Base-by-base conservation (phyloP, 2,888 invertebrate genomes). In the Dinocampus coccinellae region DNA sequence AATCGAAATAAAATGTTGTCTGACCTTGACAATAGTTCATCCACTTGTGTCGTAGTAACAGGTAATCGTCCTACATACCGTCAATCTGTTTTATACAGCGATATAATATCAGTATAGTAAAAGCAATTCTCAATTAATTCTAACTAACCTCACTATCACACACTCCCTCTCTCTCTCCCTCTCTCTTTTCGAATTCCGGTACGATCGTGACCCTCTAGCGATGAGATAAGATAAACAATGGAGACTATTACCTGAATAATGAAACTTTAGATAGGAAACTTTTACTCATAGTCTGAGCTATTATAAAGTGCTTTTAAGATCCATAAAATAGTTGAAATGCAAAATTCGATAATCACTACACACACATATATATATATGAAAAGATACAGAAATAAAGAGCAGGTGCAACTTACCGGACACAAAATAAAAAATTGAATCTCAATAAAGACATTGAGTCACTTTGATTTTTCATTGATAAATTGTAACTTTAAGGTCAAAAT, bases 221-320 rank as follows among this genome's bases (percentile, higher is more conserved):
- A 29, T 34, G 58, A 58, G 26, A 55, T 55, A 55, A 55, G 71
- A 76, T 78, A 78, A 77, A 81, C 78, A 79, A 78, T 77, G 77
- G 73, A 76, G 72, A 73, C 77, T 75, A 80, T 81, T 82, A 82
- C 74, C 70, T 36, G 72, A 74, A 76, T 82, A 81, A 82, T 82
- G 77, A 78, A 47, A 76, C 76, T 75, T 52, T 74, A 71, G 82
- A 82, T 80, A 80, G 82, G 77, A 76, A 77, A 57, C 29, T 24
- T 20, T 16, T 16, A 20, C 47, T 16, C 1, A 47, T 47, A 47
- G 47, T 16, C 9, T 0, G 9, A 20, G 47, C 47, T 47, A 47
- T 47, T 20, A 47, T 47, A 47, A 47, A 47, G 47, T 47, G 47
- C 20, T 47, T 20, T 47, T 20, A 4, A n/a, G n/a, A 47, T 47